Evolutionary conservation across 2,797 vertebrate species (phyloP), one percentile per base, ranked within the genome.

Genomic region (Molossus alvarezi): DNA sequence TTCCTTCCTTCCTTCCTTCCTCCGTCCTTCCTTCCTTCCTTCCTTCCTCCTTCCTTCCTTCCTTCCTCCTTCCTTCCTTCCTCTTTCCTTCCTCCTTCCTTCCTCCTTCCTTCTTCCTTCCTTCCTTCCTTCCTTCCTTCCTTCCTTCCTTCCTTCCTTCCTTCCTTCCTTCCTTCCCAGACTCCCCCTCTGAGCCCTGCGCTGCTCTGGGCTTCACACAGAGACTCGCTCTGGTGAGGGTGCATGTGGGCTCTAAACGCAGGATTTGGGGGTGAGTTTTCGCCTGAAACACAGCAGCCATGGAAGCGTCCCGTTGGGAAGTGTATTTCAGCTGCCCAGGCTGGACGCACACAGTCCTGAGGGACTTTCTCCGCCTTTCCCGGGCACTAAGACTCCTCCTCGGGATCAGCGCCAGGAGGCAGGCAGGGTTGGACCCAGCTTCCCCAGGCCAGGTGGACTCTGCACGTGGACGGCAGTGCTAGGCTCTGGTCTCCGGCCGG

Each of bases 391-490:
- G 10, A n/a, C 17, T 55, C 37, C 73, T 21, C n/a, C 25, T 21
- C 1, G 0, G 21, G 14, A 27, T 21, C 3, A 10, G 3, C 7
- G 23, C 29, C 4, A 20, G 37, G 37, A 76, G 9, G n/a, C 23
- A 1, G 27, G 12, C 10, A 3, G 55, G 53, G 53, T 55, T 21
- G 12, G 8, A 14, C 1, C 20, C 9, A 4, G 45, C 13, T 67
- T 33, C 57, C 45, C 41, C 41, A 15, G 71, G 1, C 48, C 48
- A 57, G 48, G 23, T 33, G 37, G 48, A 20, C 29, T 69, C 9
- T 84, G 18, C 88, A 17, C 2, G 0, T 2, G 13, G 55, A 23
- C 41, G 1, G 4, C 23, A 11, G 6, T 3, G 3, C 27, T 12
- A 13, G 33, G 58, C 15, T 48, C 12, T 41, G 18, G 9, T 29